Evolutionary conservation across 2,797 vertebrate genomes (phyloP), one percentile per base, ranked within the genome.

Genomic region (Gallinago solitaria): DNA sequence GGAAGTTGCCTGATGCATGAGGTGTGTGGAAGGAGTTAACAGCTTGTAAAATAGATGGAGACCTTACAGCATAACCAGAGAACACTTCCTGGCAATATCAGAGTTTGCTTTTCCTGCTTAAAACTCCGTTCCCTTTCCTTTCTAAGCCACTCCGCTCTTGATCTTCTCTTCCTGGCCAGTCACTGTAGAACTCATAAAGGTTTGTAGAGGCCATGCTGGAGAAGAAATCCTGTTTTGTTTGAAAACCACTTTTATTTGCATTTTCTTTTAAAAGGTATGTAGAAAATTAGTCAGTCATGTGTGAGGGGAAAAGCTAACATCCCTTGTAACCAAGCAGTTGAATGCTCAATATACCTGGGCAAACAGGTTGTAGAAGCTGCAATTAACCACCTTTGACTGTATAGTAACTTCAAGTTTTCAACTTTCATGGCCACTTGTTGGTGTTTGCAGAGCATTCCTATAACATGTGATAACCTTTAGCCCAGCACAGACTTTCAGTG

Each of bases 361-460:
- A 71, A 87, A 76, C 71, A 94, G 93, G 84, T 90, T 95, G 87
- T 77, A 93, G 96, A 92, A 95, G 83, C 83, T 83, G 63, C 75
- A 96, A 91, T 94, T 90, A 97, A 92, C 79, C 67, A 59, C n/a
- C 56, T 91, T 82, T 77, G 86, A 53, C 89, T 84, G 45, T 68
- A 70, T 2, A 83, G 73, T 93, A 86, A 91, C 92, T 94, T 92
- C 79, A 89, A 59, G 73, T 91, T 92, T 95, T 87, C 92, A 67
- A 56, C 57, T 82, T 91, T 53, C 50, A 28, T 81, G 83, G 85
- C 60, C 28, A 51, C 81, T 89, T 4, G 0, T 4, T 37, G 65
- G 79, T 91, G 82, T 92, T 96, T 96, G 87, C 92, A 86, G 81
- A 91, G 67, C 71, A 89, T 96, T 96, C 95, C 92, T 96, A 56